phyloP scores from a whole-genome alignment of 2,113 vertebrate genomes.

The Notothenia rossii region DNA sequence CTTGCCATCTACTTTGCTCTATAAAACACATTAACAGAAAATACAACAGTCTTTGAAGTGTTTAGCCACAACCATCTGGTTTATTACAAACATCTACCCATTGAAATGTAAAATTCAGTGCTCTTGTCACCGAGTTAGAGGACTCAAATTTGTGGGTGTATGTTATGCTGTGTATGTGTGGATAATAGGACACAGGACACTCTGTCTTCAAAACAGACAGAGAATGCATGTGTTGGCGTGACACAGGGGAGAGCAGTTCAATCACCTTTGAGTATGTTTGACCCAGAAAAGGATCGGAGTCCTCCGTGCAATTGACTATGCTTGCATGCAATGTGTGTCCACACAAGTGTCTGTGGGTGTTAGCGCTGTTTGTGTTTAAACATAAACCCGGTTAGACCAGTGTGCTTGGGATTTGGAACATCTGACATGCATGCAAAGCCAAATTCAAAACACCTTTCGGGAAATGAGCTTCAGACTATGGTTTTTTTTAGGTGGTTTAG shows the following conservation, averaged over 20 bases:
- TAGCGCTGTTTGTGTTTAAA: conserved; percentile 72
- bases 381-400: conserved; percentile 74
- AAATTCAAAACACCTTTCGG: conserved; percentile 61
- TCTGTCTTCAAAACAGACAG: neutral
- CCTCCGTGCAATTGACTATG: conserved; percentile 17
- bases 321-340: conserved; percentile 22
- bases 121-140: conserved; percentile 13
- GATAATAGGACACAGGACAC: neutral
- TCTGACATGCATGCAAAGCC: conserved; percentile 59
- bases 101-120: conserved; percentile 27
- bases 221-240: neutral
- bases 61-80: conserved; percentile 27
- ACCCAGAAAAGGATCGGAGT: conserved; percentile 9
- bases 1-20: conserved; percentile 20
- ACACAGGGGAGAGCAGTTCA: neutral
- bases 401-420: conserved; percentile 53
- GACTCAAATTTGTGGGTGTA: neutral
- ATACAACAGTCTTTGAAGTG: conserved; percentile 21
- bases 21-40: conserved; percentile 31
- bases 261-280: conserved; percentile 11
- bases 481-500: conserved; percentile 1
- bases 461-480: conserved; percentile 34
- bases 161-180: conserved; percentile 2
- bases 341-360: conserved; percentile 41
- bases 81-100: conserved; percentile 32